Evolutionary conservation across 2,797 vertebrate genomes (phyloP), one percentile per base, ranked within the genome.

Genomic region (Scleropages formosus): DNA sequence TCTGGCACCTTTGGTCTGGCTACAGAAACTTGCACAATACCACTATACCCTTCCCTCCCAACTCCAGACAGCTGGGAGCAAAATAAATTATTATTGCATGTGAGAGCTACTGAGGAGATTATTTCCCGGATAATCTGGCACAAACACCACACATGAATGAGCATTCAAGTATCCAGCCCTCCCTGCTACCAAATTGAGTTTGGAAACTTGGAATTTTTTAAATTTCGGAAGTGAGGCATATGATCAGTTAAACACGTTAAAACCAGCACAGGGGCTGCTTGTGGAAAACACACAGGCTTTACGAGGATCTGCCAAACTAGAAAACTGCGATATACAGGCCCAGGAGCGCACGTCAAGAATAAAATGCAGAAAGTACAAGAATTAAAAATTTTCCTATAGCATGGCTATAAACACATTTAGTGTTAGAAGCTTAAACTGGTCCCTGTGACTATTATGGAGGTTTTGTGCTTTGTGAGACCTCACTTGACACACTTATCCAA

Each of bases 41-140:
- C 71, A 73, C 77, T 74, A 20, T 81, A 80, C 72, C 80, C 78
- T 77, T 16, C 39, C 65, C 75, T 66, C 76, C 78, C 79, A 86
- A n/a, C n/a, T n/a, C n/a, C 82, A 85, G 89, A 84, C 78, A 82
- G 82, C 76, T 79, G 77, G 78, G 85, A 75, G 74, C 81, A 90
- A 91, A 92, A 91, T 89, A 87, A 90, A 91, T 91, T 88, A 89
- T 75, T 74, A 24, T 72, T 74, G 80, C 90, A 90, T 87, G 89
- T 89, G 89, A 91, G 82, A 88, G 87, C 85, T 89, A 89, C 89
- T 88, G 81, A 79, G 60, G 66, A 81, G 70, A 83, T 78, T 80
- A 79, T 80, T 78, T 85, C 80, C 75, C 77, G 64, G 77, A 78
- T 82, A 84, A 83, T 78, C 81, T 72, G 80, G 80, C 83, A 84